phyloP scores from a whole-genome alignment of 1,140 invertebrate species.

The Lucilia sericata region DNA sequence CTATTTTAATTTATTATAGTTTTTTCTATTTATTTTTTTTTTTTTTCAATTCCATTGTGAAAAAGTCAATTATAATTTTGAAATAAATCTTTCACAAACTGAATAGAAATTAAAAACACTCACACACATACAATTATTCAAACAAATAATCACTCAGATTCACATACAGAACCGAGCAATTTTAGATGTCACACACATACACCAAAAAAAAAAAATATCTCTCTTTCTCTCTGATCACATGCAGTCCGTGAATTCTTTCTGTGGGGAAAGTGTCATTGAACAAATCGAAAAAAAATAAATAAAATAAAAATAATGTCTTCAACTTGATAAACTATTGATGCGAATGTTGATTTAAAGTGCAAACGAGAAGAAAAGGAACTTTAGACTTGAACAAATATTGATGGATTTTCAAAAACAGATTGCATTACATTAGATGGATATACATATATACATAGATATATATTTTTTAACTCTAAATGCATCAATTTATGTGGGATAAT shows the following conservation, averaged over 20 bases:
- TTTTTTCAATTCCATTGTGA: not conserved
- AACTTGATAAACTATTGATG: not conserved
- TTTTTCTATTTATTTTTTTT: not conserved
- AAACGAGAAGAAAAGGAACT: not conserved
- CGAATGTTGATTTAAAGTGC: not conserved
- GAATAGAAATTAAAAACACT: not conserved
- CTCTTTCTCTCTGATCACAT: not conserved
- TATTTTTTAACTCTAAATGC: too few relatives aligned
- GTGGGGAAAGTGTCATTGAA: not conserved
- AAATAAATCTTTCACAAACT: conserved; percentile 19
- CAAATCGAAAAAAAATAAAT: not conserved
- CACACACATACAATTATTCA: not conserved
- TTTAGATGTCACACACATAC: not conserved
- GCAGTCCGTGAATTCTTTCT: not conserved
- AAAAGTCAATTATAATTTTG: not conserved
- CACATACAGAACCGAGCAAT: not conserved
- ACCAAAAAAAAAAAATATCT: not conserved
- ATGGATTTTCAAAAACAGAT: not conserved
- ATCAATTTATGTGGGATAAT: too few relatives aligned
- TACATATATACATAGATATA: too few relatives aligned
- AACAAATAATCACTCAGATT: not conserved
- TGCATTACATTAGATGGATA: not conserved
- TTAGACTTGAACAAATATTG: not conserved
- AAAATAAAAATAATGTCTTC: not conserved
- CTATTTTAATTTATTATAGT: not conserved